Conservation (phyloP, 2,797 vertebrate species). For the Meda fulgida region DNA sequence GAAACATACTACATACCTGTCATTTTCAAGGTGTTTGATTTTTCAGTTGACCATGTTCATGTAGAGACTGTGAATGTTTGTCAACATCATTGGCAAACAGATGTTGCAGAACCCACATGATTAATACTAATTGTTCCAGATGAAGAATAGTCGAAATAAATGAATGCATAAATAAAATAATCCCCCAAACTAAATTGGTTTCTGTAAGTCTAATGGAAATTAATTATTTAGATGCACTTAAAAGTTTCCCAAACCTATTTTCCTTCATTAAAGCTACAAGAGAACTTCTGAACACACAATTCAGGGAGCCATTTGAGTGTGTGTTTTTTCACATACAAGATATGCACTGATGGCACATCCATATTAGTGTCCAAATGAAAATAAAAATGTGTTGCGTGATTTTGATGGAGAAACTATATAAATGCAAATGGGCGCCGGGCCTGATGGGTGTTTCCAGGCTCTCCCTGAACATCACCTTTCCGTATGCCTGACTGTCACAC, state of each 20-base stretch:
- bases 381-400: conserved; percentile 71
- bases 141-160: conserved; percentile 34
- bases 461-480: conserved; percentile 59
- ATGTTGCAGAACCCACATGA: conserved; percentile 19
- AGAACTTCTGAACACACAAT: background rate
- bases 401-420: conserved; percentile 69
- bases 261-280: conserved; percentile 37
- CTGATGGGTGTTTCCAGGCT: conserved; percentile 52
- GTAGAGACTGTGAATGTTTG: no score
- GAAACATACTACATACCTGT: no score
- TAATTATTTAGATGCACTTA: background rate
- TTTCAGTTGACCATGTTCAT: no score
- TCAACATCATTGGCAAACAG: conserved; percentile 26
- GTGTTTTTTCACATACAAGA: conserved; percentile 65
- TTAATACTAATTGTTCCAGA: conserved; percentile 35
- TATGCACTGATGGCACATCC: conserved; percentile 67
- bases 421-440: conserved; percentile 74
- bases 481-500: conserved; percentile 57
- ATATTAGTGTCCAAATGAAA: conserved; percentile 76
- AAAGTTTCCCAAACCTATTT: conserved; percentile 9
- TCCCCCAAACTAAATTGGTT: conserved; percentile 3
- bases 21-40: no score
- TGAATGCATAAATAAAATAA: conserved; percentile 5
- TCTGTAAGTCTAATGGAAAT: background rate
- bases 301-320: conserved; percentile 34